Conservation (phyloP, 2,113 vertebrate species). For the Balaeniceps rex region DNA sequence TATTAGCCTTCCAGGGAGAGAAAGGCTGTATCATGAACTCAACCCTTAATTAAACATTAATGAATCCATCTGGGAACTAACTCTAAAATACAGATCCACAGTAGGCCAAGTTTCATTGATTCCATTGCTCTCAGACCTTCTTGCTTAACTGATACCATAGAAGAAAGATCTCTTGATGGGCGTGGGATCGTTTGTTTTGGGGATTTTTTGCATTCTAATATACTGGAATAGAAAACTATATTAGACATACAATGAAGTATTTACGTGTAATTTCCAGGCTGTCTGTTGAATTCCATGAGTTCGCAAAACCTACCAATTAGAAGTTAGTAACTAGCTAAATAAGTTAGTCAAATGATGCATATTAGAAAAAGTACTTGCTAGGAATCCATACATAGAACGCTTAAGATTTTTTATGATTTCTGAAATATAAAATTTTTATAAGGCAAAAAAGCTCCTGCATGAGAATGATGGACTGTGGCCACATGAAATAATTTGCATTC, state of each 20-base stretch:
- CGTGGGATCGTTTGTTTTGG: neutral
- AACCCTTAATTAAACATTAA: slow-evolving; percentile 31
- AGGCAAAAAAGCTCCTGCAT: neutral
- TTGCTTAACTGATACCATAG: neutral
- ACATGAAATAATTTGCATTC: neutral
- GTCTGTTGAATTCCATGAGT: neutral
- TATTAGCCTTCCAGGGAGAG: slow-evolving; percentile 19
- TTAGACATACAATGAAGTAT: neutral
- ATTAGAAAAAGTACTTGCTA: neutral
- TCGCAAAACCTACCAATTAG: neutral
- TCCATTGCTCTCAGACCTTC: neutral
- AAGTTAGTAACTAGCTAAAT: neutral
- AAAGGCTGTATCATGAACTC: slow-evolving; percentile 19
- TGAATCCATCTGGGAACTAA: slow-evolving; percentile 15
- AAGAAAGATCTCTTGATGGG: neutral
- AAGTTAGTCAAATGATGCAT: neutral
- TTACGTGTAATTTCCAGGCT: neutral
- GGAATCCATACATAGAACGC: neutral
- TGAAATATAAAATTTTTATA: neutral
- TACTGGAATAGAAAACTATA: neutral
- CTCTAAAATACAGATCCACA: neutral
- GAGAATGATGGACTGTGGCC: neutral
- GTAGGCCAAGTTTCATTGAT: neutral
- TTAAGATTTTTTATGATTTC: neutral
- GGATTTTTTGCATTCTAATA: neutral